These are phyloP conservation scores for Hypothenemus hampei DNA, from an alignment of 1,140 invertebrate genomes.

Conservation along the genomic window DNA sequence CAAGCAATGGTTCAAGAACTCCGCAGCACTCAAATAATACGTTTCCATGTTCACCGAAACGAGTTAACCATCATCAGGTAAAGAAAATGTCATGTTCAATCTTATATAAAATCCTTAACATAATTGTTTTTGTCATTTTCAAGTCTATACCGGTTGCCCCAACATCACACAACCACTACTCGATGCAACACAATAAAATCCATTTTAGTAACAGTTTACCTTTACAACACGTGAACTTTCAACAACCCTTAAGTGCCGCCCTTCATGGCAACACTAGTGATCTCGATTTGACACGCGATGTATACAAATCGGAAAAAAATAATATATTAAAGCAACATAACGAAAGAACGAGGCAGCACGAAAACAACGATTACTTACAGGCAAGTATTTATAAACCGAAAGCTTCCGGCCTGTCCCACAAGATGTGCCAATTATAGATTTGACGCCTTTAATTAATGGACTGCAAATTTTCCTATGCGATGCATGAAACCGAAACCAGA, in stretches of 20 bases:
- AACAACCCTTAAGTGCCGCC: slow-evolving; percentile 41
- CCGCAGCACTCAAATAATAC: slow-evolving; percentile 37
- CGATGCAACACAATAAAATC: slow-evolving; percentile 43
- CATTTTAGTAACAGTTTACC: slow-evolving; percentile 47
- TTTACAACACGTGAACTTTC: slow-evolving; percentile 44
- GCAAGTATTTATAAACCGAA: too few relatives aligned
- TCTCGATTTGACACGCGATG: slow-evolving; percentile 32
- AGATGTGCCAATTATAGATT: too few relatives aligned
- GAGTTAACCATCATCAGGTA: slow-evolving; percentile 34
- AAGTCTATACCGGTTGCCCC: slow-evolving; percentile 12
- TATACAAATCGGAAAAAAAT: slow-evolving; percentile 46
- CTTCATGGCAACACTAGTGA: slow-evolving; percentile 39
- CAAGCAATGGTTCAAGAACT: slow-evolving; percentile 22
- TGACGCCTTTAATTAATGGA: too few relatives aligned
- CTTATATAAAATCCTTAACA: neutral
- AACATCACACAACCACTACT: slow-evolving; percentile 39
- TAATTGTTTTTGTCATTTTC: neutral
- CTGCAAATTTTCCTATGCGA: too few relatives aligned
- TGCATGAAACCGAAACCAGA: neutral
- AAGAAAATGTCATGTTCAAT: slow-evolving; percentile 2
- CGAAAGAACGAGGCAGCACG: slow-evolving; percentile 30
- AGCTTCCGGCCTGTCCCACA: neutral
- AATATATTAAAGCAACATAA: slow-evolving; percentile 50
- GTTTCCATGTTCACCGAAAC: slow-evolving; percentile 43
- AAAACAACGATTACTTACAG: slow-evolving; percentile 21